Evolutionary conservation across 2,113 vertebrate species (phyloP), one percentile per base, ranked within the genome.

Genomic region (Thunnus maccoyii): DNA sequence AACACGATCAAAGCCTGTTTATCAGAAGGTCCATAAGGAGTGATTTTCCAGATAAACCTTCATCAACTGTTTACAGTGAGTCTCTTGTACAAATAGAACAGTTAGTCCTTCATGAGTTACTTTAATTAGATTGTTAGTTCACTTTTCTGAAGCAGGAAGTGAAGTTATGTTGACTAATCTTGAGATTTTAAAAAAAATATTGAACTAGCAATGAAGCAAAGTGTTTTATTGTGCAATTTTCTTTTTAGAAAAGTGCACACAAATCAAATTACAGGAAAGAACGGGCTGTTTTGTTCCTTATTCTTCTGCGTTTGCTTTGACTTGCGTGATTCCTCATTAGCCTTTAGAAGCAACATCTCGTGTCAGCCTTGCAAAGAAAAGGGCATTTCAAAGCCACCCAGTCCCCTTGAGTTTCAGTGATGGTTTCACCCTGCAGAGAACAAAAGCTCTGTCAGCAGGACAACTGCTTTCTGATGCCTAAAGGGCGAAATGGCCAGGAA

Each of bases 391-490:
- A 82, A 85, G 73, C 54, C 64, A 73, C 57, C 55, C 63, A 47
- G 48, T 73, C 60, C 10, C 41, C 72, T 48, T 14, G 22, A 52
- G 82, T 62, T 77, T 84, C 46, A 73, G 64, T 5, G 51, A 56
- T 77, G 72, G 70, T 69, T 83, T 88, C 72, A 79, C 55, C 50
- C 68, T 60, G 30, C 54, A 64, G 61, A 68, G 78, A 81, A 91
- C 80, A 88, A 91, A 91, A 78, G 55, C 55, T 72, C 72, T 84
- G 84, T 85, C 87, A 87, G 69, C 72, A 75, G 41, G 47, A 69
- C 61, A 87, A 91, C 63, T 61, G 85, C 82, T 87, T 84, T 86
- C 82, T 86, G 72, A 71, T 32, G 55, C 62, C 57, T 4, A 73
- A 71, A 41, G 76, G 63, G 50, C 12, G 20, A 88, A 88, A 86